These are phyloP conservation scores for Poecilia latipinna DNA, from an alignment of 2,113 vertebrate genomes.

Conservation along the genomic window DNA sequence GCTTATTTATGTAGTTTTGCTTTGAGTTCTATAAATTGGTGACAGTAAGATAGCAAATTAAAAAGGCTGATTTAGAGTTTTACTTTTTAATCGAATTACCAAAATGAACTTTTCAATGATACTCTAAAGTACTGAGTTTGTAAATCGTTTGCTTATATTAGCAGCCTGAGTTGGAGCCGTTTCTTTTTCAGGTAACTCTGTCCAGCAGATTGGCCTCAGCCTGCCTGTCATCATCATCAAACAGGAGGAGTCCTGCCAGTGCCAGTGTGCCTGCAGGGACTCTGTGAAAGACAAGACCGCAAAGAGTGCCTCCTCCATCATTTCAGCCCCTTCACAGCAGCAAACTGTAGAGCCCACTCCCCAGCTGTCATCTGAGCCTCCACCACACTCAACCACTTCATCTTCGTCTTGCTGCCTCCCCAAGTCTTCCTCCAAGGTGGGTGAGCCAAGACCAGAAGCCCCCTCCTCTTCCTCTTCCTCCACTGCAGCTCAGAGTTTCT, in stretches of 20 bases:
- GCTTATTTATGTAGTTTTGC: too few relatives aligned
- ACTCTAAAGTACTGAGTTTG: background rate
- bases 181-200: conserved; percentile 84
- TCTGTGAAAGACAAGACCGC: conserved; percentile 84
- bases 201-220: conserved; percentile 97
- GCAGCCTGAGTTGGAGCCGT: background rate
- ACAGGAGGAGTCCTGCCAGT: conserved; percentile 98
- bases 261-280: conserved; percentile 96
- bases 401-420: conserved; percentile 70
- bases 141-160: background rate
- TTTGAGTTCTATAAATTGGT: background rate
- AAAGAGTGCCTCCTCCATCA: conserved; percentile 72
- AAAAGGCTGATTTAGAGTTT: background rate
- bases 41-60: background rate
- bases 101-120: background rate
- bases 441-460: conserved; percentile 30
- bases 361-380: conserved; percentile 46
- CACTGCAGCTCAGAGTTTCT: conserved; percentile 62
- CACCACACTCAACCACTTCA: conserved; percentile 49
- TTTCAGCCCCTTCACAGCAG: conserved; percentile 60
- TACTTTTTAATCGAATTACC: background rate
- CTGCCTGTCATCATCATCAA: conserved; percentile 99
- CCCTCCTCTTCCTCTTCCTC: conserved; percentile 31
- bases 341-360: conserved; percentile 66
- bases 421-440: conserved; percentile 71